Base-by-base conservation (phyloP, 1,140 invertebrate genomes). In the Drosophila ficusphila region DNA sequence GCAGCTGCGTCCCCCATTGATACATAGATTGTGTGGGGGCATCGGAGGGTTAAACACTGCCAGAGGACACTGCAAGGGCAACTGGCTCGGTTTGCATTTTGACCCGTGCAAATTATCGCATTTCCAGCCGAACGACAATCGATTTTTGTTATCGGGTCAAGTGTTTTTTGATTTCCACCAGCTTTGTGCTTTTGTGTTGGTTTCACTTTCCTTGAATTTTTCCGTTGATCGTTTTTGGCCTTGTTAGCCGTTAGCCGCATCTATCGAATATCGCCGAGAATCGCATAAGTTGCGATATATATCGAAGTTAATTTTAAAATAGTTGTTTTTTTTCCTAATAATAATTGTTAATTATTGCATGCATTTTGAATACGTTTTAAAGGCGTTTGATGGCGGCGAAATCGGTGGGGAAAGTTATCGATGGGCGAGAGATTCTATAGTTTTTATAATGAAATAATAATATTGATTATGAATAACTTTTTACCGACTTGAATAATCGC, bases 101-200 rank as follows among this genome's bases (percentile, higher is more conserved):
- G 47, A 62, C 47, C 69, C 42, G 53, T 78, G 79, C 34, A 83
- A 77, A 82, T 56, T 81, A 82, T 81, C 78, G 51, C 73, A 73
- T 76, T 58, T 44, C 38, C 61, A 39, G 3, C n/a, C 58, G 34
- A 29, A 29, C 27, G 31, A 39, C 60, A 67, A 67, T 67, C 36
- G 64, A 67, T 67, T 33, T 46, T 42, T 7, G 21, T 51, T 64
- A 64, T 56, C 53, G 57, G 60, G 42, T 31, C 36, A 11, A 46
- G 42, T 46, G 29, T 39, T n/a, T 42, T 47, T 65, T 42, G 1
- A 21, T 46, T 44, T 60, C 29, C 14, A 25, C 7, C n/a, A 16
- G 18, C 25, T 41, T 61, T 42, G 19, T 42, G 36, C 58, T 27
- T 21, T 64, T 64, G 4, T 16, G 21, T 64, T 46, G 54, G 25